phyloP scores from a whole-genome alignment of 1,140 invertebrate species.

The Andrena cerasifolii region DNA sequence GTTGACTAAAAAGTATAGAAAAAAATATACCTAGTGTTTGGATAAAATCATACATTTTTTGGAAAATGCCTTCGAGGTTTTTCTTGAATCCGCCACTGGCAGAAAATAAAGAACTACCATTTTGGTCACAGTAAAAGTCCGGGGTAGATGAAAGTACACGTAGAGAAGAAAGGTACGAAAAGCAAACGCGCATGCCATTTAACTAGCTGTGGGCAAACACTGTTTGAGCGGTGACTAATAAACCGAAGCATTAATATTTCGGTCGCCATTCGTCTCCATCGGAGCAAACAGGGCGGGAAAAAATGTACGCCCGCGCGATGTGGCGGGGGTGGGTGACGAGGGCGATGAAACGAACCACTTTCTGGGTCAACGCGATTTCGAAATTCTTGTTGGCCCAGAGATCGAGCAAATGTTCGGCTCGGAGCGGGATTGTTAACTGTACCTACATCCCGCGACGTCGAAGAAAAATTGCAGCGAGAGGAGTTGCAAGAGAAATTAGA shows the following conservation, averaged over 20 bases:
- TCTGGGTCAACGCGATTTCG: slow-evolving; percentile 38
- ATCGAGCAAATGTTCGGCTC: slow-evolving; percentile 8
- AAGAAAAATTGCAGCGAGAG: not conserved
- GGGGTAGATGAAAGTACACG: no score
- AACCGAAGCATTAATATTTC: slow-evolving; percentile 31
- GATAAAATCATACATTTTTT: no score
- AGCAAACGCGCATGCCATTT: not conserved
- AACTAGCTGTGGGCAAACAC: slow-evolving; percentile 4
- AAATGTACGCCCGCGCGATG: slow-evolving; percentile 7
- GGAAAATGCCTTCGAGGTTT: no score
- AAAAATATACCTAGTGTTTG: no score
- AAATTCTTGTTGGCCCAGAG: slow-evolving; percentile 22
- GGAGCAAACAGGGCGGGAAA: not conserved
- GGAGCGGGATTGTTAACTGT: slow-evolving; percentile 7
- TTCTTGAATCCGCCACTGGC: no score
- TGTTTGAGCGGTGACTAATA: slow-evolving; percentile 6
- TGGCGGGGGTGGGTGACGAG: not conserved
- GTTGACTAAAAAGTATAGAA: no score
- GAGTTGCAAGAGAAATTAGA: slow-evolving; percentile 1
- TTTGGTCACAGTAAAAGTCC: no score
- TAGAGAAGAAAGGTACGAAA: no score
- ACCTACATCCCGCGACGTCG: not conserved
- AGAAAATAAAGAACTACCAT: no score
- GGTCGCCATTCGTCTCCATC: not conserved
- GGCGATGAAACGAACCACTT: slow-evolving; percentile 36